phyloP scores from a whole-genome alignment of 1,140 invertebrate species.

The Battus philenor region DNA sequence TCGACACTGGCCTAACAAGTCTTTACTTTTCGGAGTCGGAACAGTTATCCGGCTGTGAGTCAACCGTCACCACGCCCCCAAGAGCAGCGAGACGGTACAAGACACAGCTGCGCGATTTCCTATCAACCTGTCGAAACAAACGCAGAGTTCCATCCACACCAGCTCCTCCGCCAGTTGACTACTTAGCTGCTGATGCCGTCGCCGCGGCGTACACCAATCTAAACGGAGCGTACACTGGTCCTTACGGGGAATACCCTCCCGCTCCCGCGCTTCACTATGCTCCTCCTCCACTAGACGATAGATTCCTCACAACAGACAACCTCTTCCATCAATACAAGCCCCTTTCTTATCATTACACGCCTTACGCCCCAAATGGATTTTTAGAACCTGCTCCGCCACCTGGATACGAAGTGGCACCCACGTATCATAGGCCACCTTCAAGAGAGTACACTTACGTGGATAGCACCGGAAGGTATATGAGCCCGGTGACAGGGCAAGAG shows the following conservation, averaged over 20 bases:
- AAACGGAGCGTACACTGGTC: conserved; percentile 86
- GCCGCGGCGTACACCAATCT: conserved; percentile 88
- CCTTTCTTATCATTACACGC: conserved; percentile 84
- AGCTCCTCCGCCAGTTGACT: conserved; percentile 66
- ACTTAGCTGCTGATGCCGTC: conserved; percentile 78
- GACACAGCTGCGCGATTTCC: conserved; percentile 93
- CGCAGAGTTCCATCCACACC: conserved; percentile 82
- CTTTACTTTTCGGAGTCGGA: conserved; percentile 92
- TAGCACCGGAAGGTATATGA: conserved; percentile 59
- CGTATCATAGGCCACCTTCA: conserved; percentile 65
- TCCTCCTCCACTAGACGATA: conserved; percentile 82
- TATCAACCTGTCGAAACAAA: conserved; percentile 94
- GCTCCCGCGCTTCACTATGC: conserved; percentile 84
- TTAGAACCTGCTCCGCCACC: conserved; percentile 79
- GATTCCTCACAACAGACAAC: conserved; percentile 87
- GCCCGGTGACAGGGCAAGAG: conserved; percentile 58
- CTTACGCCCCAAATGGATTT: conserved; percentile 88
- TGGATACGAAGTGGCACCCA: conserved; percentile 64
- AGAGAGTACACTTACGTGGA: conserved; percentile 77
- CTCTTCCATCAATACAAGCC: conserved; percentile 90
- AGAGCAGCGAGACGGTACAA: conserved; percentile 92
- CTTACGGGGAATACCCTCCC: conserved; percentile 76
- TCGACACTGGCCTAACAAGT: conserved; percentile 93
- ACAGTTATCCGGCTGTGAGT: conserved; percentile 81
- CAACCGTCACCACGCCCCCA: conserved; percentile 80